Conservation (phyloP, 1,140 invertebrate species). For the Psilanteris sp. region DNA sequence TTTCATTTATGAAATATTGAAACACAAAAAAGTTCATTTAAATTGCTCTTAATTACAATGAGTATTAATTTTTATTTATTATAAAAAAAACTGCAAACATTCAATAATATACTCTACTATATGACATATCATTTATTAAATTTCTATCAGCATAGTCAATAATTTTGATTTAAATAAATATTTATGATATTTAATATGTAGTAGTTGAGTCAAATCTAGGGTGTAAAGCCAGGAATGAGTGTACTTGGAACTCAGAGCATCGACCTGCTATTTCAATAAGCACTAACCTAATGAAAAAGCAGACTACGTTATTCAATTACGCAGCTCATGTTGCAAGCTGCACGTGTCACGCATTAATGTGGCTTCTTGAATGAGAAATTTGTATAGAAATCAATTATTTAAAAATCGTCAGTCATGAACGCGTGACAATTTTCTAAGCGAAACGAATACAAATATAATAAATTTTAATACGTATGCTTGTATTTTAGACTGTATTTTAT, state of each 20-base stretch:
- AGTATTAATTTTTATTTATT: too few relatives aligned
- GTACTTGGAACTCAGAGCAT: constrained; percentile 64
- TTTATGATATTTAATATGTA: constrained; percentile 8
- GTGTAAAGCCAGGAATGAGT: constrained; percentile 20
- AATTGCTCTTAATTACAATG: too few relatives aligned
- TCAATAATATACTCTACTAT: too few relatives aligned
- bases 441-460: constrained; percentile 8
- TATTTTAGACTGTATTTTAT: too few relatives aligned
- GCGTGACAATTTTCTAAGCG: constrained; percentile 20
- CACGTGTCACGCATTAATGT: constrained; percentile 61
- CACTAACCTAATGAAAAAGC: constrained; percentile 71
- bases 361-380: constrained; percentile 64
- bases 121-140: too few relatives aligned
- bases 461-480: background rate
- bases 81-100: too few relatives aligned
- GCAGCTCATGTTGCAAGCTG: constrained; percentile 59
- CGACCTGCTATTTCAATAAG: constrained; percentile 75
- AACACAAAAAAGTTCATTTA: too few relatives aligned
- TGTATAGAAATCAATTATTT: constrained; percentile 50
- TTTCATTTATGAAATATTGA: too few relatives aligned
- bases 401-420: constrained; percentile 10
- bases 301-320: constrained; percentile 75
- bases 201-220: constrained; percentile 8
- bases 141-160: too few relatives aligned
- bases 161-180: constrained; percentile 2